Conservation (phyloP, 2,797 vertebrate genomes). For the Takifugu rubripes region DNA sequence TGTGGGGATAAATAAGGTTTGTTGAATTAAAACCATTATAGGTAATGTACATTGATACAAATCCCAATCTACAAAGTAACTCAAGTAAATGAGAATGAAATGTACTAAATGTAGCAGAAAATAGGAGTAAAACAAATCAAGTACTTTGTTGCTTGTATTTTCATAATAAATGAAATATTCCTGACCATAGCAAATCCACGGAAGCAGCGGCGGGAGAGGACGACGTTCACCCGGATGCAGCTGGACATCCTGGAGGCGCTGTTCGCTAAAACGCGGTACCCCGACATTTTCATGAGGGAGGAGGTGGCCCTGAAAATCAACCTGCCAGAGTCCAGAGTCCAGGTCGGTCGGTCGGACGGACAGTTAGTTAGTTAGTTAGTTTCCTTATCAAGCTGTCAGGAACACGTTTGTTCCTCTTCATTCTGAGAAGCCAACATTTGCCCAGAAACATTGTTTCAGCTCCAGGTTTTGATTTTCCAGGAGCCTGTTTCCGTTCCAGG, state of each 20-base stretch:
- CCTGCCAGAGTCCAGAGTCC: constrained; percentile 91
- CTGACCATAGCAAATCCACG: constrained; percentile 80
- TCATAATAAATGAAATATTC: not conserved
- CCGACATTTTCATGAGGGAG: constrained; percentile 92
- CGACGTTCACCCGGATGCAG: constrained; percentile 90
- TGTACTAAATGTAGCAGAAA: not conserved
- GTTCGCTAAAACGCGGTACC: constrained; percentile 89
- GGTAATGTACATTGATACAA: too few species aligned
- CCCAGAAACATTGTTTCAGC: too few species aligned
- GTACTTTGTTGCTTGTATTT: not conserved
- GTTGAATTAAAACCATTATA: too few species aligned
- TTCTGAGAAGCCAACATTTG: too few species aligned
- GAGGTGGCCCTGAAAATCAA: constrained; percentile 95
- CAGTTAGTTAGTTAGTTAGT: too few species aligned
- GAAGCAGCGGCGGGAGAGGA: constrained; percentile 93
- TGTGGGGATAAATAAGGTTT: too few species aligned
- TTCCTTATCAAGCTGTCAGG: too few species aligned
- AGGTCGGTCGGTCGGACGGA: constrained; percentile 70
- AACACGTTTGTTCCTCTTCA: too few species aligned
- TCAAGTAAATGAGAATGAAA: too few species aligned
- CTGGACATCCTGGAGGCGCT: constrained; percentile 88
- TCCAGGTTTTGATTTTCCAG: too few species aligned
- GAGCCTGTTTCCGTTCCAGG: too few species aligned
- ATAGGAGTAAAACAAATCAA: not conserved
- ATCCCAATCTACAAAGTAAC: too few species aligned